These are phyloP conservation scores for Mallotus villosus DNA, from an alignment of 2,797 vertebrate species.

Conservation along the genomic window DNA sequence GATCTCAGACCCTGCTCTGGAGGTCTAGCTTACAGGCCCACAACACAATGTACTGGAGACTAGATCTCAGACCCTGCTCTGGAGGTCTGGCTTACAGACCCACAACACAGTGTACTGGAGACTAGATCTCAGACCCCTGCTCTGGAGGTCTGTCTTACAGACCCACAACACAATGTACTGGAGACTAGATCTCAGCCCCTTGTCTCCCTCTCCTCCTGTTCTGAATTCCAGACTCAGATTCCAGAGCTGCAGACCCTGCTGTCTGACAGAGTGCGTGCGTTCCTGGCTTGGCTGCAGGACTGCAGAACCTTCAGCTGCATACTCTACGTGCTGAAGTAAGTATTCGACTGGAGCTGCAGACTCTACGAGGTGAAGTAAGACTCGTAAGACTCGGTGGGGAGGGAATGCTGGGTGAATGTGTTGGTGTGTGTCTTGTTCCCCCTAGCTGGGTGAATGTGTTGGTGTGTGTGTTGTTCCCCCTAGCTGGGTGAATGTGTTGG, in stretches of 20 bases:
- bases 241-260: conserved; percentile 86
- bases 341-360: background rate
- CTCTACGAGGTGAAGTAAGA: too few species aligned
- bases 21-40: too few species aligned
- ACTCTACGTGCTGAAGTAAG: background rate
- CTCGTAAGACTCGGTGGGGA: too few species aligned
- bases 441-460: background rate
- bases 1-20: conserved; percentile 20
- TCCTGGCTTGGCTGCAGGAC: conserved; percentile 93
- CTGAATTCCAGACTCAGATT: conserved; percentile 78
- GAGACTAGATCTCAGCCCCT: conserved; percentile 19
- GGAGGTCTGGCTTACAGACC: too few species aligned
- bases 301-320: conserved; percentile 81
- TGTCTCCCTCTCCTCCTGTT: conserved; percentile 9
- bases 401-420: too few species aligned
- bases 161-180: background rate
- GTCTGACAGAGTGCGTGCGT: conserved; percentile 85
- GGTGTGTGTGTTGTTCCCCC: too few species aligned
- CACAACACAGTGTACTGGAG: background rate
- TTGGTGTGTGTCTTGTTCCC: too few species aligned
- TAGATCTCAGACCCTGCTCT: conserved; percentile 20
- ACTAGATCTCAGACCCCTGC: conserved; percentile 1
- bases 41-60: background rate
- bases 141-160: too few species aligned
- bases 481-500: conserved; percentile 29